phyloP scores from a whole-genome alignment of 2,113 vertebrate species.

The Perca flavescens region DNA sequence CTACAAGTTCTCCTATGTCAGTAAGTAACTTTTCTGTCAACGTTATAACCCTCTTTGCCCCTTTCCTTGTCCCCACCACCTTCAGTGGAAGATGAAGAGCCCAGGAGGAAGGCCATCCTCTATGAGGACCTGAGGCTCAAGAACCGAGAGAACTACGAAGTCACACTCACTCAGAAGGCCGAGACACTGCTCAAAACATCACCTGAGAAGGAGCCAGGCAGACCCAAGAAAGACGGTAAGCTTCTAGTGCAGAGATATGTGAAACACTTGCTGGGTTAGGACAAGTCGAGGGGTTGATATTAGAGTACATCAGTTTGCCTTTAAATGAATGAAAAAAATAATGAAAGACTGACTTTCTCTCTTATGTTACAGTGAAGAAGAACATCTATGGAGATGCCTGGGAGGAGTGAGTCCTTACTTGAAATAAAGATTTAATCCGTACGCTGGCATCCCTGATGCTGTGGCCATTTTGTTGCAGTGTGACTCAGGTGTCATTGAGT shows the following conservation, averaged over 20 bases:
- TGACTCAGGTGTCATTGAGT: conserved; percentile 14
- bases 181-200: conserved; percentile 74
- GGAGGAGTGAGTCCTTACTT: conserved; percentile 74
- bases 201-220: conserved; percentile 57
- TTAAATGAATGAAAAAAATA: background rate
- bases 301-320: background rate
- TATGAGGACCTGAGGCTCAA: conserved; percentile 84
- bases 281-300: background rate
- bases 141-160: conserved; percentile 86
- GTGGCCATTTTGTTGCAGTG: background rate
- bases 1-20: background rate
- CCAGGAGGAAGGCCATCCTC: conserved; percentile 77
- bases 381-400: conserved; percentile 83
- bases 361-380: conserved; percentile 72
- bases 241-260: background rate
- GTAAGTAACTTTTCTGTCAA: background rate
- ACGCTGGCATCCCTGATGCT: background rate
- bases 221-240: conserved; percentile 74
- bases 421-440: background rate
- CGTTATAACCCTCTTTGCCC: background rate
- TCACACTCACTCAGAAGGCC: conserved; percentile 82
- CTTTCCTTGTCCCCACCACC: background rate
- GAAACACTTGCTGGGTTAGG: background rate
- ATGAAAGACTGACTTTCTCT: background rate
- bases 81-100: conserved; percentile 78